Evolutionary conservation across 2,797 vertebrate genomes (phyloP).

Genomic region (Eulemur albifrons): DNA sequence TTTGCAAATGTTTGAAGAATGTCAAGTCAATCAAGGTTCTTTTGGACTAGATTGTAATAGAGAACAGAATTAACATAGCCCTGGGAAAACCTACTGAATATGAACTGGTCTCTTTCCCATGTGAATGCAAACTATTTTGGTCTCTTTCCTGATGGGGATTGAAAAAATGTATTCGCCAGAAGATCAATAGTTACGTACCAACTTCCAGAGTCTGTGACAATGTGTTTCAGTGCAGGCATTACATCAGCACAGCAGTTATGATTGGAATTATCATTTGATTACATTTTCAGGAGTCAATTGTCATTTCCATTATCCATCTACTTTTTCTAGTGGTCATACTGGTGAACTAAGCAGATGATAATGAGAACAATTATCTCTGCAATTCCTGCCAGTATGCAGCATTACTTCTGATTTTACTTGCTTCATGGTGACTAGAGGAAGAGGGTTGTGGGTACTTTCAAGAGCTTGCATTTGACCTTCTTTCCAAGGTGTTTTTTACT

Average conservation of each 20-base stretch:
- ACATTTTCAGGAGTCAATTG: neutral
- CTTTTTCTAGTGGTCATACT: neutral
- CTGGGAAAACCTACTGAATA: neutral
- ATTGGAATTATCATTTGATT: neutral
- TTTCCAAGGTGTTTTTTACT: neutral
- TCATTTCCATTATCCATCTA: neutral
- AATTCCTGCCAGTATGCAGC: neutral
- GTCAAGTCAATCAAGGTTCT: conserved; percentile 18
- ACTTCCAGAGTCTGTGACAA: neutral
- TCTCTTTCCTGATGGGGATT: neutral
- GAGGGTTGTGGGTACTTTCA: neutral
- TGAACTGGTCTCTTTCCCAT: neutral
- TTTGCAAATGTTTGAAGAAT: conserved; percentile 45
- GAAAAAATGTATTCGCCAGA: neutral
- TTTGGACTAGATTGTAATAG: neutral
- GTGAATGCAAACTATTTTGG: neutral
- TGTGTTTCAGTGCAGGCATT: neutral
- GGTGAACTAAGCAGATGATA: neutral
- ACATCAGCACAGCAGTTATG: neutral
- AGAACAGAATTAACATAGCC: neutral
- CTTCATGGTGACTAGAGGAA: neutral
- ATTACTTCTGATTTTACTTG: neutral
- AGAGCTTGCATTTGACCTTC: neutral
- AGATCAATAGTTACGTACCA: neutral
- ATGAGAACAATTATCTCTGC: neutral